Base-by-base conservation (phyloP, 37 sponge, comb jelly and placozoan genomes). In the Eunapius fragilis region DNA sequence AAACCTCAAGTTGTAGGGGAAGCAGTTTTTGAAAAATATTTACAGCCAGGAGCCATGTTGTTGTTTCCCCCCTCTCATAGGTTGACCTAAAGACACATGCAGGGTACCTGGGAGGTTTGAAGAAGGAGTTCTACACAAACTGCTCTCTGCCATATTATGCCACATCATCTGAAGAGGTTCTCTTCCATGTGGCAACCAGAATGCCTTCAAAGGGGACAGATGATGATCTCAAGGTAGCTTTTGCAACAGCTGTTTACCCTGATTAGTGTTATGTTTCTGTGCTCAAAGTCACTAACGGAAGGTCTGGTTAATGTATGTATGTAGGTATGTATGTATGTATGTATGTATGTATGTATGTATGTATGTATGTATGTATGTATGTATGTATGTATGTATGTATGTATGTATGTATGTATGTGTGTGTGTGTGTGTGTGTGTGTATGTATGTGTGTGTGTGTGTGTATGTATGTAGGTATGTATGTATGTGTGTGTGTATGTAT, bases 111-210 rank as follows among this genome's bases (percentile, higher is more conserved):
- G 97, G 95, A 45, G 97, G 97, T 37, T 77, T 96, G 50, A 76
- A 76, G 37, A 48, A 70, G 37, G 89, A 85, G 48, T 94, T 90
- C 79, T 80, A 76, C 36, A 80, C 75, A 14, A 71, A 75, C n/a
- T 78, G 74, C 27, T 90, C 97, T 0, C 86, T 94, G 34, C 90
- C 96, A 24, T 97, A 99, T 86, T 99, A 89, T 77, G 96, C 98
- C 49, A 94, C 92, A 50, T 85, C 96, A n/a, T 92, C 96, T 35
- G 91, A 91, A 75, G 99, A 99, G 89, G 84, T 96, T 41, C 79
- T 99, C 24, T 99, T 97, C 80, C 99, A 99, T 71, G 97, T 99
- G 22, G 84, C 96, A 67, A 99, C 99, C 33, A 78, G 99, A 69
- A 91, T 99, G 83, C 88, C 94, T 37, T 58, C 89, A 27, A 87